Percentiles rank a stretch among this genome's conserved stretches.
Conservation (phyloP, 2,797 vertebrate genomes). For the Pseudochromis fuscus region DNA sequence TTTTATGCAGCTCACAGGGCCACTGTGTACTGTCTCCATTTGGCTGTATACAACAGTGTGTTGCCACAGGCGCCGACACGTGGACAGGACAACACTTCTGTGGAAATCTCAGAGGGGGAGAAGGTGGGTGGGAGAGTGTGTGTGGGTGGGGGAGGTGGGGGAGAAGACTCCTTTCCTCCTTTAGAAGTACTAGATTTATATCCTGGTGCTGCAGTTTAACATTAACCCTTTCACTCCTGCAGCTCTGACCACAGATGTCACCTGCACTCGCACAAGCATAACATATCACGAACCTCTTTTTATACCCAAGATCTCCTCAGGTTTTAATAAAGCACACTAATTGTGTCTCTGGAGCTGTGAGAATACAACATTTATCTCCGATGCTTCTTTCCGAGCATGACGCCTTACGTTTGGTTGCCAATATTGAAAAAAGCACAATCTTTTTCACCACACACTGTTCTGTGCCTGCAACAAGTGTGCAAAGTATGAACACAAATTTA, state of each 20-base stretch:
- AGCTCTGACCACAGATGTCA: slow-evolving; percentile 48
- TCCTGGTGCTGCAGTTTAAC: slow-evolving; percentile 63
- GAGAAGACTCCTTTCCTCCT: slow-evolving; percentile 31
- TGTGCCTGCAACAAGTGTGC: slow-evolving; percentile 25
- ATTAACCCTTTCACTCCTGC: slow-evolving; percentile 69
- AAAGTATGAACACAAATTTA: background rate
- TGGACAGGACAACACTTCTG: slow-evolving; percentile 68
- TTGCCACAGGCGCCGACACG: slow-evolving; percentile 64
- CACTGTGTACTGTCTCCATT: slow-evolving; percentile 46
- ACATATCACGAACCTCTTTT: background rate
- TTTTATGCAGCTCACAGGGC: slow-evolving; percentile 37
- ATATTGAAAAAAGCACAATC: background rate
- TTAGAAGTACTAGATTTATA: slow-evolving; percentile 72
- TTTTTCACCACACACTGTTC: background rate
- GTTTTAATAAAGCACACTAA: too few relatives aligned
- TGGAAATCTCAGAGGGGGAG: slow-evolving; percentile 50
- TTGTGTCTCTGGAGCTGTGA: too few relatives aligned
- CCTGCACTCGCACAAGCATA: slow-evolving; percentile 7
- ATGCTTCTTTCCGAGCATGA: too few relatives aligned
- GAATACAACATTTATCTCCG: too few relatives aligned
- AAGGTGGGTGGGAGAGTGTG: background rate
- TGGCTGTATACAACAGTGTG: slow-evolving; percentile 47
- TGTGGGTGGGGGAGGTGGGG: background rate
- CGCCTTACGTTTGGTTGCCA: background rate
- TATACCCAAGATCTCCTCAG: too few relatives aligned